Evolutionary conservation across 2,113 vertebrate genomes (phyloP), one percentile per base, ranked within the genome.

Genomic region (Onychorhynchus coronatus): DNA sequence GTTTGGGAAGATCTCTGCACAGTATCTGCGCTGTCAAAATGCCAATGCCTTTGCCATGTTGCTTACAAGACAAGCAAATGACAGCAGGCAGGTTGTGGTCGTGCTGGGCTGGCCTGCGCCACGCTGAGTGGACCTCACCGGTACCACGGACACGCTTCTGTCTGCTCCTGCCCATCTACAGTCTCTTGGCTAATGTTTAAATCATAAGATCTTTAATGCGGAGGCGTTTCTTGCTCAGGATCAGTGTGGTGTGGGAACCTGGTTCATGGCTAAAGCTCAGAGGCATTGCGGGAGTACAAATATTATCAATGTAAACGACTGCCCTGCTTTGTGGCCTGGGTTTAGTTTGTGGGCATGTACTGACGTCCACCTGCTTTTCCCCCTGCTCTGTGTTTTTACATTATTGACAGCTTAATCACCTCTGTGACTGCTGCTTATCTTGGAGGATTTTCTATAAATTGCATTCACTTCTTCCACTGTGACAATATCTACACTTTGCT

Each of bases 351-450:
- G 79, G 59, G 35, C 52, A 30, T 15, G 89, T 39, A 18, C 74
- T 14, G 37, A 93, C 89, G 85, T 79, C 46, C 62, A 93, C 90
- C 58, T 96, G 82, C 88, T 83, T 76, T 50, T 35, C 62, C 50
- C 52, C 16, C 16, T 2, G 7, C 14, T 49, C 71, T n/a, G n/a
- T 83, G 88, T 35, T 92, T 52, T 35, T 24, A 28, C 61, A 67
- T 91, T 89, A 95, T 95, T 93, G 92, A 89, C 94, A 95, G 81
- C 88, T 89, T 93, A 96, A 94, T 96, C 81, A 97, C 88, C 91
- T 94, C 47, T 84, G 59, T 77, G 61, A 47, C 91, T 91, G 74
- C 77, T 95, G 44, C 93, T 77, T 85, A 94, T 95, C 86, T 88
- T 71, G 80, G 70, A 92, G 91, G 82, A 92, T 96, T 92, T 93